A percentile compares a stretch with the other conserved stretches of the same genome.
Conservation (phyloP, 2,113 vertebrate species). For the Empidonax alnorum region DNA sequence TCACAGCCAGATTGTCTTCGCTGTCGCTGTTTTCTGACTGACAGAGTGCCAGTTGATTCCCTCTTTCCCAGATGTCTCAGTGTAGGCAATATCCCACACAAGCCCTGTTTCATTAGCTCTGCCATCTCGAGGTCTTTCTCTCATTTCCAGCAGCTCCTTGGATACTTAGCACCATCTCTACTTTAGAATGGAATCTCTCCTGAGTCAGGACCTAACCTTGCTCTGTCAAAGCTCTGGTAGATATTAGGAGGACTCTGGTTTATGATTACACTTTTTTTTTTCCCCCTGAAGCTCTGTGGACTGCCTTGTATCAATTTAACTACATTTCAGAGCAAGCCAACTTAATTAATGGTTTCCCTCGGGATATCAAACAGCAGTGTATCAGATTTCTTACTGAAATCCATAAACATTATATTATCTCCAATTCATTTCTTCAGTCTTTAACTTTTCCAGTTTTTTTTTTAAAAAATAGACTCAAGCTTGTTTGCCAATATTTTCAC, state of each 20-base stretch:
- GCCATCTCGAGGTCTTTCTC: fast-evolving
- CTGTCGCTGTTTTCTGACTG: neutral
- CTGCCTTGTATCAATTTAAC: constrained; percentile 20
- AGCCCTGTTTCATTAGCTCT: neutral
- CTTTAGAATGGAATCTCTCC: neutral
- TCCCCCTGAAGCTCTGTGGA: neutral
- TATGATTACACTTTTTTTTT: neutral
- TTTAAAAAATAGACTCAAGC: neutral
- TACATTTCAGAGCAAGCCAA: constrained; percentile 19
- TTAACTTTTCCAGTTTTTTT: neutral
- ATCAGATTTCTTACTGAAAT: constrained; percentile 39
- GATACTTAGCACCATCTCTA: neutral
- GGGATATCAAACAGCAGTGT: neutral
- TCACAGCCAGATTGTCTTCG: neutral
- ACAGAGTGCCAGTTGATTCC: neutral
- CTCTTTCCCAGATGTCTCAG: neutral
- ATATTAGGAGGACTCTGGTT: neutral
- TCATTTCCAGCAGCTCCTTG: neutral
- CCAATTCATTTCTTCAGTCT: neutral
- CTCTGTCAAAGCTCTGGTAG: neutral
- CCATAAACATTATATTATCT: constrained; percentile 2
- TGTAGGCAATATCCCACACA: neutral
- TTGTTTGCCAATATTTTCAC: constrained; percentile 16
- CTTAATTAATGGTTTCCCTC: constrained; percentile 31
- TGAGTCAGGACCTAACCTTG: neutral